A percentile compares a stretch with the other conserved stretches of the same genome.
Conservation (phyloP, 1,140 invertebrate genomes). For the Drosophila pandora region DNA sequence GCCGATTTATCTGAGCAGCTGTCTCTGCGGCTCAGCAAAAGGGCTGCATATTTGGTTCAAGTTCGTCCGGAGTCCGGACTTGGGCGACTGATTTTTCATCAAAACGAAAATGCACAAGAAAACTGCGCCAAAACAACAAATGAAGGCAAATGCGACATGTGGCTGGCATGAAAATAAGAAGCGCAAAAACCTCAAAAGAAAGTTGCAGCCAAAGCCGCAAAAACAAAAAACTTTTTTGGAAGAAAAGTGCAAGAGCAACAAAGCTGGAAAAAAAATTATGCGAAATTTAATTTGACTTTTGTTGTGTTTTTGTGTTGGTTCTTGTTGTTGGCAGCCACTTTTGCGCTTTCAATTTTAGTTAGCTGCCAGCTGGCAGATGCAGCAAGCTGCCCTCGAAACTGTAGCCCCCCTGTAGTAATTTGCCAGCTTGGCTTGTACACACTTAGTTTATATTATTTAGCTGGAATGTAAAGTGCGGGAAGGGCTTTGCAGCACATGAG, state of each 20-base stretch:
- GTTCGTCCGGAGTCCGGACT: constrained; percentile 42
- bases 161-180: constrained; percentile 56
- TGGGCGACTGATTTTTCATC: constrained; percentile 48
- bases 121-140: constrained; percentile 73
- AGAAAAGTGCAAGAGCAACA: constrained; percentile 49
- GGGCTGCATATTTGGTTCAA: constrained; percentile 74
- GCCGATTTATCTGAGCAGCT: constrained; percentile 42
- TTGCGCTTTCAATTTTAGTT: constrained; percentile 73
- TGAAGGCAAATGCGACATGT: constrained; percentile 76
- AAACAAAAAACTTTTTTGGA: constrained; percentile 72
- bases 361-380: constrained; percentile 67
- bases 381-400: constrained; percentile 50
- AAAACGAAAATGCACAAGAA: constrained; percentile 60
- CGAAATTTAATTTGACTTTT: constrained; percentile 83
- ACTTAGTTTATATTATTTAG: constrained; percentile 78
- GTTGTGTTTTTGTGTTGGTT: constrained; percentile 28
- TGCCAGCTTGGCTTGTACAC: constrained; percentile 75
- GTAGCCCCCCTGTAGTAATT: constrained; percentile 57
- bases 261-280: constrained; percentile 69
- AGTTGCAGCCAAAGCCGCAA: constrained; percentile 72
- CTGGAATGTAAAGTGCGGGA: constrained; percentile 30
- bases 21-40: constrained; percentile 4
- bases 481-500: constrained; percentile 26
- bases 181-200: constrained; percentile 47
- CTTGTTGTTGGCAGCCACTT: constrained; percentile 62